phyloP scores from a whole-genome alignment of 2,113 vertebrate species.

The Phrynocephalus versicolor region DNA sequence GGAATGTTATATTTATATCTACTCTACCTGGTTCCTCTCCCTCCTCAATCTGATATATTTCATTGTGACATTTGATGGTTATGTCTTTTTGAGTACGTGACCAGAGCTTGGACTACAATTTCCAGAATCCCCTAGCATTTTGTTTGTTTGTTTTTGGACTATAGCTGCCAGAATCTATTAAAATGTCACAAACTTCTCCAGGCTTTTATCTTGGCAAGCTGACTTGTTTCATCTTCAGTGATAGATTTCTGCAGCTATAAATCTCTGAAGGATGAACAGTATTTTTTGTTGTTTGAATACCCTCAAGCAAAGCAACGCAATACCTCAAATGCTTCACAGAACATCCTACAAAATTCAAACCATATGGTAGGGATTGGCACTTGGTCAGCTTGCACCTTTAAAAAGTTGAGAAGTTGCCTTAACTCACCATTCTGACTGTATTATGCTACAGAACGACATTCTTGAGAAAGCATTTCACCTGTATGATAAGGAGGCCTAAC shows the following conservation, averaged over 20 bases:
- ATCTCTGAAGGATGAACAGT: neutral
- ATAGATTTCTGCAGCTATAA: neutral
- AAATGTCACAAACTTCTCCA: no score
- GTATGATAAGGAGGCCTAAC: neutral
- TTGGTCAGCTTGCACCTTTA: neutral
- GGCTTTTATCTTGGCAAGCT: neutral
- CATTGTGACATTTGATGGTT: neutral
- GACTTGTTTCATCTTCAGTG: neutral
- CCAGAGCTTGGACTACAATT: no score
- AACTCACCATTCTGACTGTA: conserved; percentile 40
- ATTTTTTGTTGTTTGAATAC: neutral
- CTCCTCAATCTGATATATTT: neutral
- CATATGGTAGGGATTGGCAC: neutral
- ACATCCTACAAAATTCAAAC: neutral
- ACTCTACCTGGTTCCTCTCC: conserved; percentile 40
- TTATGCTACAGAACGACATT: conserved; percentile 55
- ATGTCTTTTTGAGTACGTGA: neutral
- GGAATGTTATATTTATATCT: conserved; percentile 27
- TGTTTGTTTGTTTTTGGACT: no score
- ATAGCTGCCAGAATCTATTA: no score
- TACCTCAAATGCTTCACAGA: no score
- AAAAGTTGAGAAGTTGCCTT: neutral
- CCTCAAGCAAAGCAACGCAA: neutral
- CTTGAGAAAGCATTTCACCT: conserved; percentile 2
- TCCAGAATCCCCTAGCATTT: no score